These are phyloP conservation scores for Thera britannica DNA, from an alignment of 2,888 invertebrate species.

Conservation along the genomic window DNA sequence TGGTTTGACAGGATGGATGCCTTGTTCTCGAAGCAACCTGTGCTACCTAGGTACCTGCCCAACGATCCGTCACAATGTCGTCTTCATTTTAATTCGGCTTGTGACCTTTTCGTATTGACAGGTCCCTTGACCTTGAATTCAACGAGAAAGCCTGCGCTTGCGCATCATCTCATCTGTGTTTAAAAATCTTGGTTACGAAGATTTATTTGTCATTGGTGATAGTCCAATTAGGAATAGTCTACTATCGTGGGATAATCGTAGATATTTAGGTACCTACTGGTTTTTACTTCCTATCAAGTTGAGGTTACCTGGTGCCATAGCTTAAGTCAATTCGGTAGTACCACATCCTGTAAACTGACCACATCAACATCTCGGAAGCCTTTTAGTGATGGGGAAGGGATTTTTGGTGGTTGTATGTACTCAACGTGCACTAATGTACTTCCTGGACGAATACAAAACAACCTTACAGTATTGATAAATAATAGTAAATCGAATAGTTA, in stretches of 20 bases:
- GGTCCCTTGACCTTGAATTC: slow-evolving; percentile 28
- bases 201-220: no score
- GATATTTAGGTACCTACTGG: no score
- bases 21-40: slow-evolving; percentile 6
- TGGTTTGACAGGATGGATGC: slow-evolving; percentile 37
- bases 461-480: slow-evolving; percentile 10
- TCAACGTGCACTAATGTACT: no score
- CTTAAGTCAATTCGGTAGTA: no score
- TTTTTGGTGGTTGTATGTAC: not conserved
- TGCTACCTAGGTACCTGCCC: slow-evolving; percentile 2
- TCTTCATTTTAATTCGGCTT: slow-evolving; percentile 20
- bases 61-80: slow-evolving; percentile 2
- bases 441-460: not conserved
- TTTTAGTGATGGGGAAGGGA: not conserved
- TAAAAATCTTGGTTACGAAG: no score
- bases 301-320: no score
- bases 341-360: not conserved
- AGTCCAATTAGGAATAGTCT: no score
- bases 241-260: no score
- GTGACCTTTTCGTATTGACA: slow-evolving; percentile 27
- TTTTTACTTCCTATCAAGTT: no score
- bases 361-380: not conserved
- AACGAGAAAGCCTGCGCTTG: slow-evolving; percentile 5
- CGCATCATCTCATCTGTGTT: not conserved
- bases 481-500: slow-evolving; percentile 57